Base-by-base conservation (phyloP, 92 coral and sea anemone species). In the Siderastrea siderea region DNA sequence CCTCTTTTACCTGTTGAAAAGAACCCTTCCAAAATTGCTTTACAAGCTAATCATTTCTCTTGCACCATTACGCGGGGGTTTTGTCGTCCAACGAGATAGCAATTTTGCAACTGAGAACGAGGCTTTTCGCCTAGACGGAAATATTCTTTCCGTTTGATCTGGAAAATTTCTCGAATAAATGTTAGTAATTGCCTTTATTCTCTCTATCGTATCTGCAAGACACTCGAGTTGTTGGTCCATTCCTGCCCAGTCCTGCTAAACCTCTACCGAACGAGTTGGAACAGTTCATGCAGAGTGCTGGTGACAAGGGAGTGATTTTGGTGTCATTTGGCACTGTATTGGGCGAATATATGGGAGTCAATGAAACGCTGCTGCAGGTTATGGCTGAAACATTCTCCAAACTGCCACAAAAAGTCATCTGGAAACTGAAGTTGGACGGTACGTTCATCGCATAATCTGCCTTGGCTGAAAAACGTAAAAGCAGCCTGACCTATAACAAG, bases 291-390 rank as follows among this genome's bases (percentile, higher is more conserved):
- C 65, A 75, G 49, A 79, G 65, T 19, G 80, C 86, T 78, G 90
- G 89, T 43, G 90, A 90, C 64, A 61, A 79, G 1, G 93, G 93
- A 15, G 89, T 90, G 19, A 90, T 90, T 53, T 62, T 84, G 48
- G 89, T 90, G 50, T 77, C 93, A 6, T 90, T 90, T 78, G 93
- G 93, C 1, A 82, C 90, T 2, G 78, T 90, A n/a, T 9, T 84
- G 14, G 89, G 16, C 26, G 74, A 2, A 16, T 66, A 17, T n/a
- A 2, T 2, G 6, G 44, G 2, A 12, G 1, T 82, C 7, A 26
- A 70, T 45, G 86, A 68, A 43, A 3, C 3, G 0, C 7, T 19
- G 55, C 53, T 82, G 16, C 26, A 75, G 43, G 10, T 74, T 60
- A 59, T 85, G 81, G 83, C 75, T 43, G 50, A 75, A 15, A 67